phyloP scores from a whole-genome alignment of 2,797 vertebrate species.

The Hylomyscus alleni region DNA sequence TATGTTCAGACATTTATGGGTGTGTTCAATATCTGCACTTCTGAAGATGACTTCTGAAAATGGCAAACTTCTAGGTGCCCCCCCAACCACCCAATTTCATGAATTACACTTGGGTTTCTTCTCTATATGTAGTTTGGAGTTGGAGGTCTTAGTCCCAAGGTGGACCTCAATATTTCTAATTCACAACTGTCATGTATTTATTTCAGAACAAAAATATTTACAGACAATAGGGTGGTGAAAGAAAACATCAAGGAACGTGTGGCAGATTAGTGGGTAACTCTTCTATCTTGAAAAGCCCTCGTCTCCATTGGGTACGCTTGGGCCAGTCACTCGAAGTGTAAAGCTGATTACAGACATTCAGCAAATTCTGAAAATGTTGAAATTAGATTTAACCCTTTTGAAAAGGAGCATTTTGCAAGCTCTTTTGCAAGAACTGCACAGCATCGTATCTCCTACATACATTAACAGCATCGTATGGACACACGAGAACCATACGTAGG shows the following conservation, averaged over 20 bases:
- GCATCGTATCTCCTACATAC: slow-evolving; percentile 4
- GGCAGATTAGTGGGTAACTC: background rate
- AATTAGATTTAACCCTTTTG: slow-evolving; percentile 61
- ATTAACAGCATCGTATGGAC: slow-evolving; percentile 30
- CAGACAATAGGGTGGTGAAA: background rate
- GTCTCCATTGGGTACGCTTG: background rate
- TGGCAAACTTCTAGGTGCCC: slow-evolving; percentile 6
- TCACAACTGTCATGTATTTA: background rate
- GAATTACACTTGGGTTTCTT: background rate
- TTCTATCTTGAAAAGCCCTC: background rate
- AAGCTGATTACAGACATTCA: slow-evolving; percentile 23
- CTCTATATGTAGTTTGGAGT: background rate
- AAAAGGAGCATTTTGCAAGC: slow-evolving; percentile 26
- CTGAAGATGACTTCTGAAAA: slow-evolving; percentile 54
- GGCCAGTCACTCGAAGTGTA: slow-evolving; percentile 13
- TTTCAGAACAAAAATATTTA: background rate
- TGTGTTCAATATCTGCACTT: background rate
- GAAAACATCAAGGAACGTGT: background rate
- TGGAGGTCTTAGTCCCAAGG: background rate
- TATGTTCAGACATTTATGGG: background rate
- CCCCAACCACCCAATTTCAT: background rate
- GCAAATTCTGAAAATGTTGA: slow-evolving; percentile 72
- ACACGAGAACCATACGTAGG: slow-evolving; percentile 19
- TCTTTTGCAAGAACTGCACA: slow-evolving; percentile 45
- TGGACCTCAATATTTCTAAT: background rate